Percentiles rank a stretch among this genome's conserved stretches.
phyloP scores from a whole-genome alignment of 2,113 vertebrate species.

The Corythoichthys haematopterus region DNA sequence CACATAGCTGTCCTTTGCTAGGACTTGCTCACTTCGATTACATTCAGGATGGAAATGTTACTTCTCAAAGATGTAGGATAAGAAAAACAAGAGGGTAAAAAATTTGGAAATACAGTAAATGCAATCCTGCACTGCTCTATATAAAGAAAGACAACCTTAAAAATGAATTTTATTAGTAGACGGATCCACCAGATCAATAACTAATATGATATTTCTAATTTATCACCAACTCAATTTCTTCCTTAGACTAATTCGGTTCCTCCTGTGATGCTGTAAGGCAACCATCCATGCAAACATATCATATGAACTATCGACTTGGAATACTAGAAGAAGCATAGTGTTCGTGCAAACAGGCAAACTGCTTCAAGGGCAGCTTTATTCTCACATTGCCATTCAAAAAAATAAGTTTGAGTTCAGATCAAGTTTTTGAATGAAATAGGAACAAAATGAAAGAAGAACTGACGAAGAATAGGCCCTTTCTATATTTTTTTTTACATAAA shows the following conservation, averaged over 20 bases:
- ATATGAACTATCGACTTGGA: not conserved
- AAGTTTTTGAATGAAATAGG: not conserved
- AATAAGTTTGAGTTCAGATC: not conserved
- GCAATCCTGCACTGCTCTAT: not conserved
- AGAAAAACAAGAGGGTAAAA: conserved; percentile 22
- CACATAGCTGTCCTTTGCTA: conserved; percentile 67
- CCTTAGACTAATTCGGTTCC: not conserved
- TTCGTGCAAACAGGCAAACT: not conserved
- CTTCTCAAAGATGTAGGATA: conserved; percentile 14
- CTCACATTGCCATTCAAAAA: not conserved
- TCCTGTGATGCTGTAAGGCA: not conserved
- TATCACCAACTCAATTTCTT: not conserved
- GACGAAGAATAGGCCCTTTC: not conserved
- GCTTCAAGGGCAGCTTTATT: not conserved
- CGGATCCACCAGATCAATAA: not conserved
- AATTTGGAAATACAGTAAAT: not conserved
- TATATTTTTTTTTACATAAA: not conserved
- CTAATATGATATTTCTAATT: not conserved
- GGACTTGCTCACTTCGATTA: conserved; percentile 48
- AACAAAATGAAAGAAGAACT: not conserved
- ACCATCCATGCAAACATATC: not conserved
- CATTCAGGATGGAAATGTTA: conserved; percentile 44
- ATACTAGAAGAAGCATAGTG: not conserved
- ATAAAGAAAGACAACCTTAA: not conserved
- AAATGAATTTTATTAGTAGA: not conserved